phyloP scores from a whole-genome alignment of 1,140 invertebrate genomes.

The Oreohelix idahoensis region DNA sequence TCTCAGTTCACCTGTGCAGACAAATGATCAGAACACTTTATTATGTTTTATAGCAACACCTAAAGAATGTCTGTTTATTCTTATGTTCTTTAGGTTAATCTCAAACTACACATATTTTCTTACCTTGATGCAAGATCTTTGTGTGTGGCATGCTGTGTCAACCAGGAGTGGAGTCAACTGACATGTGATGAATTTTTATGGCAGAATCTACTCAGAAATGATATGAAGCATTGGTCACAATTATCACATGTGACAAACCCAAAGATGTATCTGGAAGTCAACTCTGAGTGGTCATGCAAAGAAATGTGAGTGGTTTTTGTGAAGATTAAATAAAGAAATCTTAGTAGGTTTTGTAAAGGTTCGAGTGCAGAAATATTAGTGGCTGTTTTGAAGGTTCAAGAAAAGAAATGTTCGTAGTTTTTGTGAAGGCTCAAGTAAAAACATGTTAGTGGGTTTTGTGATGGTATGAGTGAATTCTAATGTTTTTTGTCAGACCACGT shows the following conservation, averaged over 20 bases:
- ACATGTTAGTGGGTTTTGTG: too few relatives aligned
- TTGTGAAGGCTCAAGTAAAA: too few relatives aligned
- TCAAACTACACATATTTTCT: constrained; percentile 64
- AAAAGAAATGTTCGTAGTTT: too few relatives aligned
- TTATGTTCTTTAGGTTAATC: constrained; percentile 42
- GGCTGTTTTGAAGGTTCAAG: too few relatives aligned
- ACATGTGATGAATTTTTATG: constrained; percentile 61
- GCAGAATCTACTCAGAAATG: constrained; percentile 50
- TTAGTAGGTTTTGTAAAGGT: too few relatives aligned
- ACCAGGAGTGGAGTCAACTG: constrained; percentile 59
- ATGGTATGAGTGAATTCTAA: too few relatives aligned
- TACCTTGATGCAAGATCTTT: constrained; percentile 56
- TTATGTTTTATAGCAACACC: too few relatives aligned
- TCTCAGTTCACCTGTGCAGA: too few relatives aligned
- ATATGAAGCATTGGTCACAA: constrained; percentile 55
- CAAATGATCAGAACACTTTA: too few relatives aligned
- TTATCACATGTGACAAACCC: constrained; percentile 65
- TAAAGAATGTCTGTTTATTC: too few relatives aligned
- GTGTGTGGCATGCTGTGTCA: constrained; percentile 55
- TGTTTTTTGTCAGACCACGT: too few relatives aligned
- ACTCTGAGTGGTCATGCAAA: constrained; percentile 65
- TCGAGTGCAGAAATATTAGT: too few relatives aligned
- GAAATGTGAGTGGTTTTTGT: constrained; percentile 61
- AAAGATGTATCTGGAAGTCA: constrained; percentile 60
- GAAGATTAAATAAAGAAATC: background rate